Base-by-base conservation (phyloP, 2,797 vertebrate species). In the Myripristis jacobus region DNA sequence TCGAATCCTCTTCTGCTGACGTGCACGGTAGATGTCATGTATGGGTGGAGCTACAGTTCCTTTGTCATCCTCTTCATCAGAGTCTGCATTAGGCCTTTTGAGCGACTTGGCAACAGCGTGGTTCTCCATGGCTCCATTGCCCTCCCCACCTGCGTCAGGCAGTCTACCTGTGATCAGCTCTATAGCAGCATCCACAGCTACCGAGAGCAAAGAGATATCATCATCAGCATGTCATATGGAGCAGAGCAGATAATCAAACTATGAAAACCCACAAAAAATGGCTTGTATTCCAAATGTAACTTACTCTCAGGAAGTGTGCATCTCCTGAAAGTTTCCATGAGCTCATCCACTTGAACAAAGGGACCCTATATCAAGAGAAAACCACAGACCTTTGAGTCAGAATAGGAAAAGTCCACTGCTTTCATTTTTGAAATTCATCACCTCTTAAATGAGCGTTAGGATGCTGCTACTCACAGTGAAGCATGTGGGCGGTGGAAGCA, bases 1-100 rank as follows among this genome's bases (percentile, higher is more conserved):
- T 93, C 98, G 97, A 87, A 99, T 99, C 85, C 98, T 95, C 88
- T 99, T 99, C 91, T 99, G 98, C 86, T 99, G 98, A 41, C 98
- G 94, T 0, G 98, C 94, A 62, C 98, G 96, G 93, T 99, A 99
- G 86, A 99, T 98, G 93, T 99, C 98, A 1, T 99, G 97, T 70
- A 98, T 94, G 0, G 98, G 98, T 1, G 97, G 98, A 19, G 98
- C 98, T 4, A 98, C 94, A 0, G 97, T 95, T 29, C 97, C 97
- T 91, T 99, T 99, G 83, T 99, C 97, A 63, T 99, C 98, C 0
- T 99, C 98, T 3, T 99, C 98, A 0, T 99, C 98, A 0, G 98
- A 99, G 77, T 99, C 98, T 11, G 98, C 97, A 0, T 98, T 97
- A 70, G 97, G 94, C 92, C 98, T 96, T 89, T 99, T 99, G n/a